phyloP scores from a whole-genome alignment of 1,140 invertebrate genomes.

The Pseudomyrmex sp. region DNA sequence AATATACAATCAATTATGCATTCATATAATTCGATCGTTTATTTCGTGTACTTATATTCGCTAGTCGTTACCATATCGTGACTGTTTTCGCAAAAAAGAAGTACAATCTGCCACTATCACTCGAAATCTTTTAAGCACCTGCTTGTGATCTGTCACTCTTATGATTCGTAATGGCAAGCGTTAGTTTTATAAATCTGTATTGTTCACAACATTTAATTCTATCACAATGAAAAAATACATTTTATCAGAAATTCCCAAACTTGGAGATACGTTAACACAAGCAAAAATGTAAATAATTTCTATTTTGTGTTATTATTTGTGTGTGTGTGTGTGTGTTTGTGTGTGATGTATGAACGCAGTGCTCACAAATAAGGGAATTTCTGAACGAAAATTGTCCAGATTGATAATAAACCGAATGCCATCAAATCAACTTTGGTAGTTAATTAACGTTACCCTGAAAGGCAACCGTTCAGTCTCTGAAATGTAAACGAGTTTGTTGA shows the following conservation, averaged over 20 bases:
- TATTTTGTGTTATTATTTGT: no score
- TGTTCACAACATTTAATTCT: constrained; percentile 50
- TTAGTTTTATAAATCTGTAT: constrained; percentile 46
- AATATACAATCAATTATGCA: constrained; percentile 1
- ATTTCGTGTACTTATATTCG: constrained; percentile 19
- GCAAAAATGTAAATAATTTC: background rate
- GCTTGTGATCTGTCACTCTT: constrained; percentile 28
- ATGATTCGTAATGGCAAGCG: constrained; percentile 36
- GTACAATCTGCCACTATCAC: constrained; percentile 20
- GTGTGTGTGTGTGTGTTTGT: background rate
- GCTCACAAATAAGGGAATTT: constrained; percentile 12
- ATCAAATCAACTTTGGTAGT: constrained; percentile 18
- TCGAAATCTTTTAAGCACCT: constrained; percentile 24
- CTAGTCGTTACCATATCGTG: constrained; percentile 18
- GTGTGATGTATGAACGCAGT: background rate
- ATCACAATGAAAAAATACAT: constrained; percentile 37
- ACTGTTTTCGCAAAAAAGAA: background rate
- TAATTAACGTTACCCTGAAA: constrained; percentile 37
- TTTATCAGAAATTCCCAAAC: constrained; percentile 35
- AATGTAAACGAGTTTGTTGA: constrained; percentile 58
- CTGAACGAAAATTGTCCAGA: background rate
- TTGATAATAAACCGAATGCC: constrained; percentile 38
- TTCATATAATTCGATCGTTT: constrained; percentile 39
- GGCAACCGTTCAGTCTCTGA: constrained; percentile 60
- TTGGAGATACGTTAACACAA: background rate